Percentiles rank a stretch among this genome's conserved stretches.
Conservation (phyloP, 2,113 vertebrate species). For the Casuarius casuarius region DNA sequence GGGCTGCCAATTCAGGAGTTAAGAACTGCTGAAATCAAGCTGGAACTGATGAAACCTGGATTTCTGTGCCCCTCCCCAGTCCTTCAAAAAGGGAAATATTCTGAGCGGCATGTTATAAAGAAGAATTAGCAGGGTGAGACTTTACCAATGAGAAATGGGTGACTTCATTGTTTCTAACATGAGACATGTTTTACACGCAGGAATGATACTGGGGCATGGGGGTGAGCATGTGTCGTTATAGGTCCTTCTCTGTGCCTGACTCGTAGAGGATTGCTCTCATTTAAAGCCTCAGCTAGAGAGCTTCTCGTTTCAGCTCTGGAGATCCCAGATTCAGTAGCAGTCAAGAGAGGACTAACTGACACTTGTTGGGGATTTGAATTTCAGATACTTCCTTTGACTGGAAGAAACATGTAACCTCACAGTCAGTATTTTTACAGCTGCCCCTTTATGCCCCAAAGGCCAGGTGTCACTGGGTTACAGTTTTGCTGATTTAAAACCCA, state of each 20-base stretch:
- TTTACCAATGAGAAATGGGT: background rate
- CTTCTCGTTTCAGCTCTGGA: background rate
- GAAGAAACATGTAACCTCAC: accelerated
- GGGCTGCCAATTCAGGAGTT: background rate
- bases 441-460: background rate
- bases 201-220: background rate
- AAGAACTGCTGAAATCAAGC: background rate
- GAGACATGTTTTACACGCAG: background rate
- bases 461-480: background rate
- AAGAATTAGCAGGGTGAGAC: background rate
- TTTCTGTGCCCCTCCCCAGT: background rate
- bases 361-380: background rate
- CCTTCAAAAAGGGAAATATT: background rate
- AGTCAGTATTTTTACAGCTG: background rate
- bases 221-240: background rate
- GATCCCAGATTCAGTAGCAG: background rate
- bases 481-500: background rate
- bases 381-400: accelerated
- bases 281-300: background rate
- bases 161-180: accelerated
- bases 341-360: background rate
- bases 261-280: accelerated
- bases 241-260: background rate
- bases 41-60: background rate
- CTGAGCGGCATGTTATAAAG: background rate